Evolutionary conservation across 2,888 invertebrate species (phyloP), one percentile per base, ranked within the genome.

Genomic region (Embidobia sp.): DNA sequence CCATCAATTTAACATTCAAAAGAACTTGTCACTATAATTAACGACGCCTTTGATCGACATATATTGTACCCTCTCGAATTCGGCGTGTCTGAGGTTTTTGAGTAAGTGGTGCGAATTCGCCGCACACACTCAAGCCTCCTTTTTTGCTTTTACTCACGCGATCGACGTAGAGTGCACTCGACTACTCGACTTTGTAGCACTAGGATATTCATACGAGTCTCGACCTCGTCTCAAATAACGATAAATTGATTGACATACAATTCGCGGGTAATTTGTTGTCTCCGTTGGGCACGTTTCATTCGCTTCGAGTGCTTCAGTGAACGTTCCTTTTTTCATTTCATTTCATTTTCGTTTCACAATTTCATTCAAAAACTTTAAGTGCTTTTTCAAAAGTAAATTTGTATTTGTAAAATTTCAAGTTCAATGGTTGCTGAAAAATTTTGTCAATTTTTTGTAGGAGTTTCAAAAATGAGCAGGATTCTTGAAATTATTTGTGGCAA

Each of bases 151-250:
- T 70, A 76, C 69, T 64, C 31, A 18, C n/a, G 37, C 31, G 22
- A 18, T 19, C 18, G 22, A 40, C 33, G 67, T 64, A 61, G 70
- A n/a, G 64, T 59, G 76, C 49, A 48, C 29, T 49, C 15, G 35
- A 31, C 11, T 26, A 44, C 51, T 40, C 13, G 46, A 8, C 18
- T 61, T 18, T 16, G 29, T 53, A 48, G 37, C 22, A 37, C 57
- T 61, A 26, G 13, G 22, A 40, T 64, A 64, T 70, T 76, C 18
- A n/a, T 59, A 55, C 49, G 42, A 10, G 22, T 31, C n/a, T n/a
- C 59, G 72, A 72, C 77, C 77, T 72, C 67, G 72, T 67, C 67
- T 66, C 63, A 67, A 67, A 67, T 72, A 67, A 67, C 61, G 48
- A 46, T 63, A 48, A 63, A 66, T 66, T 64, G 46, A 72, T 77